phyloP scores from a whole-genome alignment of 2,888 invertebrate species.

The Dusona sp. region DNA sequence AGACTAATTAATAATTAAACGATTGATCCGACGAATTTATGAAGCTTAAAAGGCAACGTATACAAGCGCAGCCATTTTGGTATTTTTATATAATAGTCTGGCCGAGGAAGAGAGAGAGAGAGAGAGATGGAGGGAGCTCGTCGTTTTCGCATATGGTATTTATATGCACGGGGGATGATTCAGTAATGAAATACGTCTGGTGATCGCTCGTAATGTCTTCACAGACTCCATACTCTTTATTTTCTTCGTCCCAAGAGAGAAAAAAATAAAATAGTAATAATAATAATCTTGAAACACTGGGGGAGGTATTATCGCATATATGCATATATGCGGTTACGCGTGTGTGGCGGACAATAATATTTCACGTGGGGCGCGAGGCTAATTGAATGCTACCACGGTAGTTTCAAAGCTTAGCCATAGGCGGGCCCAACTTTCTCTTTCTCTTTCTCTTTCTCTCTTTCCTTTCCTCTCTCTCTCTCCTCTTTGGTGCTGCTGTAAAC shows the following conservation, averaged over 20 bases:
- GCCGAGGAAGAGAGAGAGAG: neutral
- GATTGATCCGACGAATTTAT: constrained; percentile 34
- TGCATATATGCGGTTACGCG: constrained; percentile 21
- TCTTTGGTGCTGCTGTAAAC: constrained; percentile 61
- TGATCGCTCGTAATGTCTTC: constrained; percentile 68
- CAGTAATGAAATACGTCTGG: constrained; percentile 78
- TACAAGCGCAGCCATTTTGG: constrained; percentile 10
- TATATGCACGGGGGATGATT: constrained; percentile 71
- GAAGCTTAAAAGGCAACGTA: constrained; percentile 10
- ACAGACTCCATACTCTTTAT: constrained; percentile 68
- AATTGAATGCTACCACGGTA: constrained; percentile 85
- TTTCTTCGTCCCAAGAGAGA: constrained; percentile 68
- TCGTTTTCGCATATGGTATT: constrained; percentile 27
- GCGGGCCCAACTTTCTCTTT: constrained; percentile 64
- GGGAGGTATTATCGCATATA: constrained; percentile 23
- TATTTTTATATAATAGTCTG: neutral
- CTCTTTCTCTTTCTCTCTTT: constrained; percentile 29
- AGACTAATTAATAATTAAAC: constrained; percentile 46
- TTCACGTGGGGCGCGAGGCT: constrained; percentile 83
- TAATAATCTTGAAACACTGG: constrained; percentile 17
- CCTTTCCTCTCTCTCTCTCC: constrained; percentile 26
- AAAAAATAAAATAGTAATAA: constrained; percentile 11
- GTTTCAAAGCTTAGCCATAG: constrained; percentile 78
- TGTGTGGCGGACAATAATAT: constrained; percentile 76
- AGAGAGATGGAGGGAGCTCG: constrained; percentile 2